phyloP scores from a whole-genome alignment of 2,113 vertebrate species.

The Perca schrenkii region DNA sequence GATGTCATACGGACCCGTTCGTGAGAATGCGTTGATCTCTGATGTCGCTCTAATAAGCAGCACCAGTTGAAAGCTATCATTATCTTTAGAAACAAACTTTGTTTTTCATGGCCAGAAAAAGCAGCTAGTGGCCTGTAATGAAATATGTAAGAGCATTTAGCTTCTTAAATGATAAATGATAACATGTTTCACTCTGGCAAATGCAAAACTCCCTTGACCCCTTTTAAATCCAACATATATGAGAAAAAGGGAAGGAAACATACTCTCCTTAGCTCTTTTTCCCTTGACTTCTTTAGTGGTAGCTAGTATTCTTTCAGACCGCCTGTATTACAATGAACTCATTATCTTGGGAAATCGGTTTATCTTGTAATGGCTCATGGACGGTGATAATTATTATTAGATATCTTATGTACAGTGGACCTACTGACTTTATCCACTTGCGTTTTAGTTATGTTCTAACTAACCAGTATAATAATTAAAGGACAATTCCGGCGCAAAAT shows the following conservation, averaged over 20 bases:
- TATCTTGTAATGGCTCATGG: not conserved
- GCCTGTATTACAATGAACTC: not conserved
- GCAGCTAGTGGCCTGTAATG: not conserved
- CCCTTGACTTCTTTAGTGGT: not conserved
- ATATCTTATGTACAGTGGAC: no score
- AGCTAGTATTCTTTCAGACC: not conserved
- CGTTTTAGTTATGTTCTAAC: not conserved
- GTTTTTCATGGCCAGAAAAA: not conserved
- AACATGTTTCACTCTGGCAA: not conserved
- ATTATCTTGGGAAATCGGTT: not conserved
- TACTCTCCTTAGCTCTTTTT: not conserved
- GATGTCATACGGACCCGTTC: no score
- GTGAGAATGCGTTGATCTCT: not conserved
- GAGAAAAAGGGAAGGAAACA: not conserved
- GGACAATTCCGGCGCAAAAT: no score
- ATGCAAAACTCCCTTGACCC: not conserved
- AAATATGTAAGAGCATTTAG: not conserved
- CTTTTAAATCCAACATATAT: not conserved
- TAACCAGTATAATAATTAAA: not conserved
- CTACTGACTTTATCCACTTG: not conserved
- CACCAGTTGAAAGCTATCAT: not conserved
- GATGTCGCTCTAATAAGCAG: not conserved
- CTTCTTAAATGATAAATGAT: not conserved
- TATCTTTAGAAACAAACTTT: not conserved
- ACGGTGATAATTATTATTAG: not conserved